phyloP scores from a whole-genome alignment of 2,888 invertebrate species.

The Timema podura region DNA sequence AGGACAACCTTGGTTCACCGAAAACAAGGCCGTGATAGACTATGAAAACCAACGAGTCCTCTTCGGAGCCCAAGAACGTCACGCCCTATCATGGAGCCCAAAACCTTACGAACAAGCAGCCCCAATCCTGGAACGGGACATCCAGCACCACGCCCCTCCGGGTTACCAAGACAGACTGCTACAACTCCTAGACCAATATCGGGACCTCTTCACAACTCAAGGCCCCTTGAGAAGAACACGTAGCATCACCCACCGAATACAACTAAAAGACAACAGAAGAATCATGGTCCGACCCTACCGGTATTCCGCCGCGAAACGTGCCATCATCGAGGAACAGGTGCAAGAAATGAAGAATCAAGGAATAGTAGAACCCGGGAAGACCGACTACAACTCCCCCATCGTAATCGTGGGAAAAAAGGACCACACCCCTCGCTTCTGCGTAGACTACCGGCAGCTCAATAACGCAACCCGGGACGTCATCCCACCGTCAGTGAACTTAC shows the following conservation, averaged over 20 bases:
- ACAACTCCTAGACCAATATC: neutral
- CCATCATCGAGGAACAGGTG: neutral
- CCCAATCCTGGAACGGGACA: neutral
- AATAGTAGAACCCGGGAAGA: neutral
- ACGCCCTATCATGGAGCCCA: neutral
- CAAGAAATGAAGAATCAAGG: neutral
- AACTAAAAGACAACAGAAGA: neutral
- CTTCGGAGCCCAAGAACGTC: neutral
- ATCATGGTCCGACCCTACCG: neutral
- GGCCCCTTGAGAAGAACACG: neutral
- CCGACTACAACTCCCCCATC: conserved; percentile 20
- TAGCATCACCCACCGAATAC: neutral
- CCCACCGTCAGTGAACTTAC: conserved; percentile 22
- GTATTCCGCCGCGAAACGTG: neutral
- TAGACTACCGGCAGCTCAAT: conserved; percentile 26
- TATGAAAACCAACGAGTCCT: neutral
- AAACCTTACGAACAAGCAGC: neutral
- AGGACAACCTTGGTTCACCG: neutral
- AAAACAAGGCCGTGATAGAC: neutral
- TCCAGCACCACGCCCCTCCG: neutral
- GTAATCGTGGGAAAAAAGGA: conserved; percentile 26
- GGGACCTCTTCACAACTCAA: neutral
- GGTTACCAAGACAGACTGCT: neutral
- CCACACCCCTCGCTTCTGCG: conserved; percentile 30
- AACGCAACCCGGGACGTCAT: conserved; percentile 10